Conservation (phyloP, 2,888 invertebrate species). For the Heliconius hortense region DNA sequence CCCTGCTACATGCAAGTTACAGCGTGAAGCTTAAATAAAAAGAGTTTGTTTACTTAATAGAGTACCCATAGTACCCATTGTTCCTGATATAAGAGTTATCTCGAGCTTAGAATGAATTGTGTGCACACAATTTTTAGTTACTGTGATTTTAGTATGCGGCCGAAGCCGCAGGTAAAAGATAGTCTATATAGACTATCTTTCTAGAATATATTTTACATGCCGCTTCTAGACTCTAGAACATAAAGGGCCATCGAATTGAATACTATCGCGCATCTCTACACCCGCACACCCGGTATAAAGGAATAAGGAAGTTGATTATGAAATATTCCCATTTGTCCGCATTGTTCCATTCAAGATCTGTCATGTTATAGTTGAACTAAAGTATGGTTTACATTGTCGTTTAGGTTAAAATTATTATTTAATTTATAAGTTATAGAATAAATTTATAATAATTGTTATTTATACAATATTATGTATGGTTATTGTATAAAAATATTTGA, state of each 20-base stretch:
- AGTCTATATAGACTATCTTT: neutral
- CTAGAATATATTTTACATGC: too few relatives aligned
- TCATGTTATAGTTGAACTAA: conserved; percentile 21
- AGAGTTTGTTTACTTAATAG: too few relatives aligned
- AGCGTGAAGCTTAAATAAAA: too few relatives aligned
- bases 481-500: too few relatives aligned
- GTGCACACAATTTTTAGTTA: too few relatives aligned
- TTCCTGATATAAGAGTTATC: too few relatives aligned
- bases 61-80: too few relatives aligned
- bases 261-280: conserved; percentile 14
- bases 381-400: neutral
- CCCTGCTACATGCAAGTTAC: too few relatives aligned
- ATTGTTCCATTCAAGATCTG: conserved; percentile 21
- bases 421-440: neutral
- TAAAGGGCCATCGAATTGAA: conserved; percentile 1
- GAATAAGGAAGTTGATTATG: conserved; percentile 18
- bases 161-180: neutral
- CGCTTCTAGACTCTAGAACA: neutral
- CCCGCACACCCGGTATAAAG: conserved; percentile 14
- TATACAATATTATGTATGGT: neutral
- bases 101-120: too few relatives aligned
- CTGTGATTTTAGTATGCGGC: too few relatives aligned
- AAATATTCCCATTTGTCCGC: conserved; percentile 15
- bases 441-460: neutral
- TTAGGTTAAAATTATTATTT: neutral